Conservation (phyloP, 2,797 vertebrate species). For the Stomatorhinus walkeri region DNA sequence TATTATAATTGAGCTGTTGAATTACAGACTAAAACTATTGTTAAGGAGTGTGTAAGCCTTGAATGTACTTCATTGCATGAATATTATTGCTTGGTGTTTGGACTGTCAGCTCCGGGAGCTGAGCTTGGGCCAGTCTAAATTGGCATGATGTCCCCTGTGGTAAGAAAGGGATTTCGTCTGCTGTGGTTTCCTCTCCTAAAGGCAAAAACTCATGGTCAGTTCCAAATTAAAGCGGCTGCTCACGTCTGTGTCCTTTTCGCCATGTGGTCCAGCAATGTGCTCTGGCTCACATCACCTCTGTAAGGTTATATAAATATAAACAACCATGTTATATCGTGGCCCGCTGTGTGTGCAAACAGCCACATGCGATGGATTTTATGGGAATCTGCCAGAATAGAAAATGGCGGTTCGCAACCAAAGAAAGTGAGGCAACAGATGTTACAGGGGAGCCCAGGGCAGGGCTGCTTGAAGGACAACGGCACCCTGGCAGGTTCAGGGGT, state of each 20-base stretch:
- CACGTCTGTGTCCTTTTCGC: neutral
- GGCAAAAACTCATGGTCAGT: neutral
- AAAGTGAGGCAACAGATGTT: neutral
- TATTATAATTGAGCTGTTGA: neutral
- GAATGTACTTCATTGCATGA: neutral
- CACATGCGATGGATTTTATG: neutral
- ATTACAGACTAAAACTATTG: neutral
- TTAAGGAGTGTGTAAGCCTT: neutral
- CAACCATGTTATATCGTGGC: neutral
- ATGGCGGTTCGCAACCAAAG: neutral
- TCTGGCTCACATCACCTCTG: neutral
- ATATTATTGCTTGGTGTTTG: neutral
- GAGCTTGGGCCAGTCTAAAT: neutral
- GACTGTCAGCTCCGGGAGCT: neutral
- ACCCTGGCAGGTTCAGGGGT: neutral
- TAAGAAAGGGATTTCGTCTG: neutral
- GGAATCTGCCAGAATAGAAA: neutral
- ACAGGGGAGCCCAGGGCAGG: neutral
- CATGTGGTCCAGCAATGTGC: neutral
- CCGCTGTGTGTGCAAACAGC: neutral
- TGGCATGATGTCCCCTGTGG: neutral
- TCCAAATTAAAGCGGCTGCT: neutral
- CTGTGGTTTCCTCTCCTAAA: neutral
- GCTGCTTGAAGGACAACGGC: neutral
- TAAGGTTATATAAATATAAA: neutral